These are phyloP conservation scores for Trichogramma dendrolimi DNA, from an alignment of 2,888 invertebrate genomes.

Conservation along the genomic window DNA sequence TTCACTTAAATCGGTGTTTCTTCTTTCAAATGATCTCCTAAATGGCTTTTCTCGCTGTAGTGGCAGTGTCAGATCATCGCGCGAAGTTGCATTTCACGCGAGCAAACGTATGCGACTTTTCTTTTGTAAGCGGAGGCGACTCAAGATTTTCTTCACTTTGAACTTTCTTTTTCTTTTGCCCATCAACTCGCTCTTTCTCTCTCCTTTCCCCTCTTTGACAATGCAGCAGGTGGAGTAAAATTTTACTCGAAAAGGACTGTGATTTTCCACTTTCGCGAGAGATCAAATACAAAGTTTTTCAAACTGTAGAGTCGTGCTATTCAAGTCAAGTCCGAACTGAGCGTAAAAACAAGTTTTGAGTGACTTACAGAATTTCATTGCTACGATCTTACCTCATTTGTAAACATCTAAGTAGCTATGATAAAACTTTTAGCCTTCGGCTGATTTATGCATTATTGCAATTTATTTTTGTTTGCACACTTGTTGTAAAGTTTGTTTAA, in stretches of 20 bases:
- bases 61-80: not conserved
- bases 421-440: too few species aligned
- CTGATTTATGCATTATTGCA: too few species aligned
- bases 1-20: conserved; percentile 8
- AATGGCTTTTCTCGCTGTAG: conserved; percentile 12
- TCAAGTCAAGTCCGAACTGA: too few species aligned
- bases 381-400: conserved; percentile 5
- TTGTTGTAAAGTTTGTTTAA: too few species aligned
- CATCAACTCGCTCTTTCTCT: not conserved
- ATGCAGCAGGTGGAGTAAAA: not conserved
- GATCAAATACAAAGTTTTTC: conserved; percentile 22
- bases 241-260: conserved; percentile 12
- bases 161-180: conserved; percentile 6
- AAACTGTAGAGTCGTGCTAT: not conserved
- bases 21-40: conserved; percentile 5
- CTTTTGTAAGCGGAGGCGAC: conserved; percentile 15
- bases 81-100: not conserved
- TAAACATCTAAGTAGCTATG: not conserved
- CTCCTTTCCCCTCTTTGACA: too few species aligned
- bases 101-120: conserved; percentile 2
- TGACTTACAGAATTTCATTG: conserved; percentile 3
- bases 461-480: too few species aligned
- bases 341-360: conserved; percentile 3
- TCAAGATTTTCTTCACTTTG: conserved; percentile 11
- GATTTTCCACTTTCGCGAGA: conserved; percentile 14